Conservation (phyloP, 2,888 invertebrate genomes). For the Drosophila picticornis region DNA sequence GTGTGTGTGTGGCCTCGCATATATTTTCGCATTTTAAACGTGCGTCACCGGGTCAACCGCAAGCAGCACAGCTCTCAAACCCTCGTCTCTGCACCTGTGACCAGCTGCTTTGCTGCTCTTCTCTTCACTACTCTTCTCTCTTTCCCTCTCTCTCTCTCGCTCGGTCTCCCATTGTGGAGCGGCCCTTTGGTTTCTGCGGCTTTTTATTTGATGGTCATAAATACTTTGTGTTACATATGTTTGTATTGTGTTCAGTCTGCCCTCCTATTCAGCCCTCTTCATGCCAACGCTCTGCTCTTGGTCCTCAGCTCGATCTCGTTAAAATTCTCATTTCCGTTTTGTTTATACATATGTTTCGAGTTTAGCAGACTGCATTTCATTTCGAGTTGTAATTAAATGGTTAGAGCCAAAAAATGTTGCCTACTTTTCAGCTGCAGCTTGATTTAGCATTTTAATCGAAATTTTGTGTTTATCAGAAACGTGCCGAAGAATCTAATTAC, state of each 20-base stretch:
- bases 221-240: slow-evolving; percentile 60
- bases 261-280: not conserved
- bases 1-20: slow-evolving; percentile 56
- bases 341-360: slow-evolving; percentile 27
- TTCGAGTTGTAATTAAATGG: slow-evolving; percentile 46
- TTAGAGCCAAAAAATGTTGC: slow-evolving; percentile 24
- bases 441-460: slow-evolving; percentile 6
- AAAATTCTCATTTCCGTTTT: slow-evolving; percentile 68
- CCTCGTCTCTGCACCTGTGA: slow-evolving; percentile 18
- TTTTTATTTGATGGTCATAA: slow-evolving; percentile 69
- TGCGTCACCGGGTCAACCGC: slow-evolving; percentile 78
- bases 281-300: not conserved
- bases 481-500: slow-evolving; percentile 6
- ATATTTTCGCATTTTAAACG: slow-evolving; percentile 70
- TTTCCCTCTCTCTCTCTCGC: not conserved
- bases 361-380: slow-evolving; percentile 17
- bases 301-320: slow-evolving; percentile 46
- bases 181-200: slow-evolving; percentile 32
- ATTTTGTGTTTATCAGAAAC: not conserved
- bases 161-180: slow-evolving; percentile 21
- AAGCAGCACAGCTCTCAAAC: slow-evolving; percentile 23
- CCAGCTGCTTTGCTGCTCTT: not conserved
- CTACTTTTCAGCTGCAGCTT: slow-evolving; percentile 24
- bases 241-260: slow-evolving; percentile 40
- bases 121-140: not conserved